Evolutionary conservation across 2,113 vertebrate species (phyloP).

Genomic region (Sinocyclocheilus grahami): DNA sequence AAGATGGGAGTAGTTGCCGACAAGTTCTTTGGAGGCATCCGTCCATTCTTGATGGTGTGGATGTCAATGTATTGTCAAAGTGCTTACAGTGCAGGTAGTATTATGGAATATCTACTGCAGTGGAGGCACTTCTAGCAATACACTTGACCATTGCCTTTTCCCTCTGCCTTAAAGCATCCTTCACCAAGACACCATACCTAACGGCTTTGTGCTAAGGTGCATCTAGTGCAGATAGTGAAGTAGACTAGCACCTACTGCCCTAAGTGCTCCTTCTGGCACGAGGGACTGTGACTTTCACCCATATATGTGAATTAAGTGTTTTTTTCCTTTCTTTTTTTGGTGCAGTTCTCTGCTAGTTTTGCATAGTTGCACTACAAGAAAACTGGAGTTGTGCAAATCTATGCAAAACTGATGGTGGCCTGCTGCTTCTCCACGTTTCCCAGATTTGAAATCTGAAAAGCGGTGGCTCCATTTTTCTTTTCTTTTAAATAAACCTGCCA

Average conservation of each 20-base stretch:
- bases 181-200: constrained; percentile 19
- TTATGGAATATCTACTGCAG: constrained; percentile 97
- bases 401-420: constrained; percentile 99
- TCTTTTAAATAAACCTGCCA: neutral
- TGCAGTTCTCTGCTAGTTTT: constrained; percentile 99
- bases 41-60: neutral
- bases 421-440: constrained; percentile 82
- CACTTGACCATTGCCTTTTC: constrained; percentile 74
- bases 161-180: neutral
- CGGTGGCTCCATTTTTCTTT: constrained; percentile 27
- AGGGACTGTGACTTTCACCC: constrained; percentile 87
- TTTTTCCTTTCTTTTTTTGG: constrained; percentile 65
- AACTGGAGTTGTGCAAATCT: constrained; percentile 99
- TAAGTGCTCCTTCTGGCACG: constrained; percentile 99
- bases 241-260: constrained; percentile 99
- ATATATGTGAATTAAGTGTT: no score
- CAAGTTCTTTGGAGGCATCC: neutral
- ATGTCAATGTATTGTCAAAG: constrained; percentile 97
- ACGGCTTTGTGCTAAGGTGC: constrained; percentile 99
- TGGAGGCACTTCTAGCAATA: constrained; percentile 99
- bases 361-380: constrained; percentile 99
- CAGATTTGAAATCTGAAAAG: constrained; percentile 44
- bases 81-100: constrained; percentile 99
- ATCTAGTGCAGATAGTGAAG: constrained; percentile 99
- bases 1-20: neutral